Evolutionary conservation across 2,113 vertebrate genomes (phyloP), one percentile per base, ranked within the genome.

Genomic region (Miniopterus natalensis): DNA sequence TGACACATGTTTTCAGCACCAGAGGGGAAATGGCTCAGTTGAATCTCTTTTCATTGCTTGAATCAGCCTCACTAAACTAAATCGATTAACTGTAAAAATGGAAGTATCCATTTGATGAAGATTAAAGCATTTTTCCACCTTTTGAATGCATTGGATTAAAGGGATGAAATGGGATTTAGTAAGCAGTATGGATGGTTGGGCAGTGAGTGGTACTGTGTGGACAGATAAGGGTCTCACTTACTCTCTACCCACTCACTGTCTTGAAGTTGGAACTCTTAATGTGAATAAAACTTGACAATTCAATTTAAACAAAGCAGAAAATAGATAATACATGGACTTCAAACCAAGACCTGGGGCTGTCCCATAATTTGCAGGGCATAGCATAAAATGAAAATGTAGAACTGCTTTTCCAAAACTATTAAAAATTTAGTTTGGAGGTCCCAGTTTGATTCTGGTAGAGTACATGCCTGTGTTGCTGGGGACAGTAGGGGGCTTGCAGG

Each of bases 11-110:
- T 57, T 89, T 83, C 47, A 89, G 20, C 40, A 86, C 45, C 23
- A 0, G 45, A 47, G 29, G 63, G 40, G 53, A 96, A 95, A 80
- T 2, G 15, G 10, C 63, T 94, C 93, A 88, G 93, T 66, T 92
- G 83, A 95, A 89, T 95, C 6, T 47, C 45, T 86, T 95, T 96
- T 87, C 74, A 84, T 71, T 74, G 31, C 73, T 95, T 94, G 59
- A 93, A 80, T 93, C 47, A 81, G 65, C 29, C 29, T 95, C 75
- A 84, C 9, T 89, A 91, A 96, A 93, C 63, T 71, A 70, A 93
- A 96, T 92, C 2, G 15, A 91, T 94, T 96, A 87, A 83, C 65
- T 90, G 36, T 92, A 96, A 95, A 97, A 94, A 51, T 92, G 47
- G 25, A 79, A 93, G n/a, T 80, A 93, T 84, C 42, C 31, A 27